Evolutionary conservation across 2,797 vertebrate species (phyloP), one percentile per base, ranked within the genome.

Genomic region (Channallabes apus): DNA sequence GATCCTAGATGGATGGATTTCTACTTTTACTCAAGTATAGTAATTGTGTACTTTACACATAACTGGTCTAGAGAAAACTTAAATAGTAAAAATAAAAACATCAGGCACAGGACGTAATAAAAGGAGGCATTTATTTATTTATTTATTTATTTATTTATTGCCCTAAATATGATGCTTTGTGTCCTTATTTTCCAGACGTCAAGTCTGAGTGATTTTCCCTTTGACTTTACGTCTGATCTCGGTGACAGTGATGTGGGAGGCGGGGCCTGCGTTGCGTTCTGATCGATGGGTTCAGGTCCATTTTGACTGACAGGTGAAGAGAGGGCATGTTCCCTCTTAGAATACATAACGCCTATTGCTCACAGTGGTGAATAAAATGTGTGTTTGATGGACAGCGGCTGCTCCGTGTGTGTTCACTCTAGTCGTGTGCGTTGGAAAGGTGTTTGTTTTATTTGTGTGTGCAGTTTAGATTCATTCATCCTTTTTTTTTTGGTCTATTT

Each of bases 191-290:
- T 5, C 17, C 46, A 77, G 59, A 68, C 85, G 89, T 86, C 92
- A 90, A 92, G 54, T 46, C 84, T 82, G 84, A 82, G 6, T 78
- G 85, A 77, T 71, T 78, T 62, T 46, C 72, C 72, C 73, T 86
- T 78, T 82, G 80, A 69, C 85, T 82, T 11, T 32, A n/a, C 8
- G 54, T 82, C 85, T 62, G 83, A 84, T 84, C 51, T 79, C 9
- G 0, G 35, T 78, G 72, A 86, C 54, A 62, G 80, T 62, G 72
- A 86, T 32, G 80, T n/a, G 51, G 41, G 80, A 38, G 69, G 65
- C 64, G 80, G 78, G 32, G 22, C 80, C 3, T 8, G 24, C 59
- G 72, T 77, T 82, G 71, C 71, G 0, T 6, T 68, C 46, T 86
- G 64, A 86, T 46, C 35, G 85, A 76, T 61, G 27, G 69, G 59